Percentiles rank a stretch among this genome's conserved stretches.
These are phyloP conservation scores for Eudyptes chrysolophus DNA, from an alignment of 2,113 vertebrate species.

Conservation along the genomic window DNA sequence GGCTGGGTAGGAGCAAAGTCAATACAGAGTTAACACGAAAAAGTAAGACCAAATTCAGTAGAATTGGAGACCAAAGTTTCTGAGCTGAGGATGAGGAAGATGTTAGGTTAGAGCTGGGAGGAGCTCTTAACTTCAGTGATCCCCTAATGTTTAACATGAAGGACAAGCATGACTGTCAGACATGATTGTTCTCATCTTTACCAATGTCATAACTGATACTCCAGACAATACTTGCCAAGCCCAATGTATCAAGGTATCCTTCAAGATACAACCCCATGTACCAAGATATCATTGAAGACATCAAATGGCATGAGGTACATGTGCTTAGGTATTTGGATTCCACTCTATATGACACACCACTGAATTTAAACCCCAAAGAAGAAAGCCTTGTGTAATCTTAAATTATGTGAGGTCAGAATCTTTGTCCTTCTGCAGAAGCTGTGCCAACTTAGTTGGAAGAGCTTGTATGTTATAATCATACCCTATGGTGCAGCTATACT, in stretches of 20 bases:
- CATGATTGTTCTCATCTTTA: neutral
- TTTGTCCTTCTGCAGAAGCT: neutral
- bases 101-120: neutral
- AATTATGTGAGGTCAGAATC: neutral
- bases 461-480: neutral
- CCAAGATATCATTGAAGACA: neutral
- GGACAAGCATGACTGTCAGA: neutral
- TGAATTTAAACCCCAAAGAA: neutral
- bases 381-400: neutral
- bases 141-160: neutral
- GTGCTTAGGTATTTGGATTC: neutral
- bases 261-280: neutral
- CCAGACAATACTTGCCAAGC: neutral
- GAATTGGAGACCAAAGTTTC: neutral
- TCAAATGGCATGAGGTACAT: neutral
- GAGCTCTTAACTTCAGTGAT: neutral
- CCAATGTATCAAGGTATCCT: neutral
- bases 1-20: neutral
- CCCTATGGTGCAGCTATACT: neutral
- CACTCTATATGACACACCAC: neutral
- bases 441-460: neutral
- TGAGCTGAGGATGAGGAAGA: neutral
- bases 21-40: neutral
- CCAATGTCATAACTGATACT: neutral
- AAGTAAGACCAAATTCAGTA: neutral